Evolutionary conservation across 2,888 invertebrate species (phyloP), one percentile per base, ranked within the genome.

Genomic region (Camptogramma bilineatum): DNA sequence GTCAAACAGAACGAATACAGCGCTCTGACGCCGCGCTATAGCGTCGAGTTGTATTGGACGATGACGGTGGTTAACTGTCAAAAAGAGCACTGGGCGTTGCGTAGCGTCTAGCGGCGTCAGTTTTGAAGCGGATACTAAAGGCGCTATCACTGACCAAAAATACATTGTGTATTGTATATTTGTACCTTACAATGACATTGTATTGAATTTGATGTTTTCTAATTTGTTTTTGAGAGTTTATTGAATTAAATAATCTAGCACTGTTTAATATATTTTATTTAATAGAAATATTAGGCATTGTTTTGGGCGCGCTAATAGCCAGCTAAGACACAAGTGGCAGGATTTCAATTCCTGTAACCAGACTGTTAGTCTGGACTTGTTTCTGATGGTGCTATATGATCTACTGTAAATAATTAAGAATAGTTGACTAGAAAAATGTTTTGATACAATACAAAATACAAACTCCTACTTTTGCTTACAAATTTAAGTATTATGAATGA

Each of bases 201-300:
- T 54, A 57, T 53, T n/a, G n/a, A n/a, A n/a, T 24, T 57, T 51
- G 21, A 62, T 55, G 46, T 47, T 69, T 70, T 55, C 10, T 42
- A 18, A 56, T 64, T 56, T 60, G 52, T 60, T 60, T 59, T 64
- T 54, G 61, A 79, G 73, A 71, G 71, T 79, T 77, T 75, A 74
- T 67, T 78, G 21, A 31, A 81, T 72, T 77, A 73, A 79, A 77
- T 75, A 78, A 78, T 75, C 65, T 70, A 60, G 66, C 72, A 77
- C 72, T 80, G 76, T 79, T 78, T 60, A 69, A 28, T 28, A 60
- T 68, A 31, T 74, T 70, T 76, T 74, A 71, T 76, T 79, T 66
- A 1, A 54, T 31, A 18, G 24, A 16, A 44, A 17, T 16, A 42
- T n/a, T 31, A 34, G 13, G 34, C 34, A 39, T 39, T 39, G 34